Percentiles rank a stretch among this genome's conserved stretches.
These are phyloP conservation scores for Tinea pellionella DNA, from an alignment of 2,888 invertebrate genomes.

Conservation along the genomic window DNA sequence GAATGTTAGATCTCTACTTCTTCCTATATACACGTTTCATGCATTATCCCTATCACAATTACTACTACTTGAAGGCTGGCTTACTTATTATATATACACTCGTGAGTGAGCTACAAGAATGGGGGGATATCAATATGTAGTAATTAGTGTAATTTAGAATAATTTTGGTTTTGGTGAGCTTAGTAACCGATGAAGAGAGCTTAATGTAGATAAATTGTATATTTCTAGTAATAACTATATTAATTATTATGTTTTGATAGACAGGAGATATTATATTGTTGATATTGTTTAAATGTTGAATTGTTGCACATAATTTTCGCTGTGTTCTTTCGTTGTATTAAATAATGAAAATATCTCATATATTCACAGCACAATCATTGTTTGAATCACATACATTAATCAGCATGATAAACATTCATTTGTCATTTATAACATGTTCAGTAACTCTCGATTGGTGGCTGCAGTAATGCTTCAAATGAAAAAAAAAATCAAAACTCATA, in stretches of 20 bases:
- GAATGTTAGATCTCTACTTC: slow-evolving; percentile 40
- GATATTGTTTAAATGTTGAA: background rate
- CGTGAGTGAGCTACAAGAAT: background rate
- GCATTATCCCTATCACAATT: slow-evolving; percentile 2
- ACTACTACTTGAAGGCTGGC: background rate
- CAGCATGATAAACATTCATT: slow-evolving; percentile 5
- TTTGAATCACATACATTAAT: background rate
- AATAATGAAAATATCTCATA: background rate
- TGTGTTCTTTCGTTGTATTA: background rate
- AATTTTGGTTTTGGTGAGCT: slow-evolving; percentile 13
- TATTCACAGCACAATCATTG: background rate
- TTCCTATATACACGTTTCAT: slow-evolving; percentile 23
- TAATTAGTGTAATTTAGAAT: background rate
- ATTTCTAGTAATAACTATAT: background rate
- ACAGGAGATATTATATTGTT: no score
- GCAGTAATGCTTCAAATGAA: background rate
- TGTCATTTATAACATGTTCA: background rate
- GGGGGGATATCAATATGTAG: background rate
- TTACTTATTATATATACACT: background rate
- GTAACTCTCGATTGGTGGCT: background rate
- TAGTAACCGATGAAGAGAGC: background rate
- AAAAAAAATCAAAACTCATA: background rate
- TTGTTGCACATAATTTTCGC: background rate
- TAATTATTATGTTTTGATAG: background rate
- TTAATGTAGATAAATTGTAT: background rate